Base-by-base conservation (phyloP, 1,140 invertebrate genomes). In the Nephila pilipes region DNA sequence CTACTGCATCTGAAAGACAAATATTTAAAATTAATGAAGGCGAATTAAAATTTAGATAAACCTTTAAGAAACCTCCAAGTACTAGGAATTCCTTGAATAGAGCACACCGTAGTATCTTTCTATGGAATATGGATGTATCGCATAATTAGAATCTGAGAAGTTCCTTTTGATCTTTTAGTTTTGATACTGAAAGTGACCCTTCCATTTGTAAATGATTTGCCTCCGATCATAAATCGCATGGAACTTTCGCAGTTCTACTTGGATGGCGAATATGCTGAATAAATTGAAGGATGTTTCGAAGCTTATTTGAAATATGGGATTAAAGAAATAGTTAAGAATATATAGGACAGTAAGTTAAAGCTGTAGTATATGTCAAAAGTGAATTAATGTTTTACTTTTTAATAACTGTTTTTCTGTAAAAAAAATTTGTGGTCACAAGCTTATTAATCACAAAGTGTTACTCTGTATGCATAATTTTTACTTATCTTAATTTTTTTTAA, bases 151-250 rank as follows among this genome's bases (percentile, higher is more conserved):
- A 25, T n/a, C 32, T 25, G 80, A 57, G 54, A 83, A 57, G 25
- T 54, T 83, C 80, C 54, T 57, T 83, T 83, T 83, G 80, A 83
- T 54, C 38, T 83, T 83, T 83, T 83, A 54, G 46, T 83, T 83
- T 83, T 83, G 54, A 55, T 55, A n/a, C 38, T 55, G 80, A 54
- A 83, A 83, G 80, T 83, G 80, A 83, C 80, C 80, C 20, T 57
- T 54, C 80, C 80, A 55, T 75, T 75, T 75, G 25, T 32, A 75
- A 75, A 75, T 75, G 65, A 75, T 75, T 75, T 32, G 25, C 8
- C 25, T 75, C 14, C 32, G 60, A 65, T 65, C 6, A 65, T 25
- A 8, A 46, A 65, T 25, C 60, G 65, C 16, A 32, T 29, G 32
- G 18, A 46, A 46, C 29, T 32, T 75, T 75, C 18, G 29, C 29